These are phyloP conservation scores for Euborellia annulipes DNA, from an alignment of 1,140 invertebrate species.

Conservation along the genomic window DNA sequence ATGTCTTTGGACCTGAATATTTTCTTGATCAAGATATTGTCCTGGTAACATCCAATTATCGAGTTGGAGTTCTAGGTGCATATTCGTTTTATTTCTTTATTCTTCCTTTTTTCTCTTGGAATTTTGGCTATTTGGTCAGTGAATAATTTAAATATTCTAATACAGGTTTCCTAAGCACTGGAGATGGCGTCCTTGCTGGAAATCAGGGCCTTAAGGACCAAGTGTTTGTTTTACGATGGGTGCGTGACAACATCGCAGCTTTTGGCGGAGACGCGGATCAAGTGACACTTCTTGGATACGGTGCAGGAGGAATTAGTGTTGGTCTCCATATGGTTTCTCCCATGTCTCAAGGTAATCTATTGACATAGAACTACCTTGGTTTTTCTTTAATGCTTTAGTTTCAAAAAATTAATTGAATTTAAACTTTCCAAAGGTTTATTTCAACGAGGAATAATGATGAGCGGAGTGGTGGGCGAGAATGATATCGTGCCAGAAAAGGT, in stretches of 20 bases:
- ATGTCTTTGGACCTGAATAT: conserved; percentile 27
- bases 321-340: conserved; percentile 52
- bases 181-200: conserved; percentile 42
- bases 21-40: conserved; percentile 34
- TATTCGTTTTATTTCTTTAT: background rate
- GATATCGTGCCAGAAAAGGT: background rate
- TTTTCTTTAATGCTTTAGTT: background rate
- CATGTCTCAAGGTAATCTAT: conserved; percentile 40
- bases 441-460: conserved; percentile 50
- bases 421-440: conserved; percentile 35
- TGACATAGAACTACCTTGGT: too few relatives aligned
- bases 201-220: conserved; percentile 65
- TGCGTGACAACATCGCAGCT: conserved; percentile 47
- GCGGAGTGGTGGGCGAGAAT: conserved; percentile 33
- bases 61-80: conserved; percentile 32
- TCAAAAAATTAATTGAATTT: conserved; percentile 1
- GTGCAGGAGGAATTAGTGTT: conserved; percentile 47
- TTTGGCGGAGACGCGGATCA: conserved; percentile 59
- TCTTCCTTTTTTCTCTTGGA: too few relatives aligned
- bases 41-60: conserved; percentile 40
- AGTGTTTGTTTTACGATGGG: conserved; percentile 51
- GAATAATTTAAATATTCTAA: background rate
- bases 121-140: background rate
- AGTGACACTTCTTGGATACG: conserved; percentile 53
- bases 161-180: conserved; percentile 47